Evolutionary conservation across 2,888 invertebrate genomes (phyloP).

Genomic region (Phorcus lineatus): DNA sequence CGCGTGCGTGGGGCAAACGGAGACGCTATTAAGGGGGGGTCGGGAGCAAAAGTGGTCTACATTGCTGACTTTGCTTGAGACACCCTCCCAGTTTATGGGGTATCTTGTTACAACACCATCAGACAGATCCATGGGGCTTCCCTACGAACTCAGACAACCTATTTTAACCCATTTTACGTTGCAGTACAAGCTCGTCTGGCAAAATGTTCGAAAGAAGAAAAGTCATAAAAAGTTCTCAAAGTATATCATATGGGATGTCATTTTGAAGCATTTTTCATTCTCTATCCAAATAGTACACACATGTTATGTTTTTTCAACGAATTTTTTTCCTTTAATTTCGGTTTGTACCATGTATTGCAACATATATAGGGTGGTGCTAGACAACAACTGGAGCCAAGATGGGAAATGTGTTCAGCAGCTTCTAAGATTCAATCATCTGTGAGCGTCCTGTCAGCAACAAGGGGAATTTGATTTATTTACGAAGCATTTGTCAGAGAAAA

Average conservation of each 20-base stretch:
- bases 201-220: not conserved
- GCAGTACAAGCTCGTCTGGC: not conserved
- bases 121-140: slow-evolving; percentile 24
- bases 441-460: slow-evolving; percentile 16
- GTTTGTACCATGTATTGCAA: not conserved
- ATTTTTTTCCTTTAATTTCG: not conserved
- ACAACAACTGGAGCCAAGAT: slow-evolving; percentile 24
- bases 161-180: not conserved
- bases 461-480: slow-evolving; percentile 25
- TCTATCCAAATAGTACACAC: not conserved
- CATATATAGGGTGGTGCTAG: slow-evolving; percentile 10
- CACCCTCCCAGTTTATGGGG: slow-evolving; percentile 20
- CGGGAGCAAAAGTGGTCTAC: not conserved
- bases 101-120: slow-evolving; percentile 22
- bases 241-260: not conserved
- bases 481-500: slow-evolving; percentile 24
- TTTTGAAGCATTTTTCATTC: not conserved
- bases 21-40: not conserved
- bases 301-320: not conserved
- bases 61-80: not conserved
- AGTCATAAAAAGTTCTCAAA: not conserved
- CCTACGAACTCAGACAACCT: slow-evolving; percentile 13
- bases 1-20: not conserved
- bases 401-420: slow-evolving; percentile 20
- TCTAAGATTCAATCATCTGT: slow-evolving; percentile 23